Evolutionary conservation across 2,797 vertebrate genomes (phyloP), one percentile per base, ranked within the genome.

Genomic region (Hydrocynus forskahlii): DNA sequence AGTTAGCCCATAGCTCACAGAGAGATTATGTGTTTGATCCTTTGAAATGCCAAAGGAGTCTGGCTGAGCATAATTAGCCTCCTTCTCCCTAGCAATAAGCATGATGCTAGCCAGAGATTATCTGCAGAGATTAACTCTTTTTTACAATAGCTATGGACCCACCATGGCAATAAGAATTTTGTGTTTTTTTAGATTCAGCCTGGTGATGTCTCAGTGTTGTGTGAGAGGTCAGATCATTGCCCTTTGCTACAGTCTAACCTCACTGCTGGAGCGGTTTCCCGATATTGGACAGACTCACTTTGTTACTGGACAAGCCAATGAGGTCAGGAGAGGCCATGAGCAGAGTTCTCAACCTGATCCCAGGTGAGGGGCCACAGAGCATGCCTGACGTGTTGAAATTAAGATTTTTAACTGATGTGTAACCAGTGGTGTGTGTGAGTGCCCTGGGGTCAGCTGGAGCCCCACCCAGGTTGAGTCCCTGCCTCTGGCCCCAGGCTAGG

Each of bases 281-380:
- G 78, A 88, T 13, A 64, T 94, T 81, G 86, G 86, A 78, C 91
- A 93, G 67, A 92, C 90, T 4, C 92, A 94, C 77, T 95, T 96
- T 80, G 76, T 87, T 84, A 67, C 52, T 43, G 91, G 92, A 13
- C 83, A 76, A 62, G 69, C 80, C 40, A 77, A 86, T 69, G 87
- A 89, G 0, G 86, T 78, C 79, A 91, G 91, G 72, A 75, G 54
- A 1, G 14, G 82, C 13, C 86, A 88, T 25, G 88, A 89, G 59
- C 87, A 86, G 78, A 83, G 81, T 8, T 23, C 88, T 78, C 68
- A 82, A 69, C 68, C 89, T 62, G 90, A 93, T 76, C 83, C 88
- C 84, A 94, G 92, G 93, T 95, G 66, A 87, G 48, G 12, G 23
- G 25, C 17, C 13, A 16, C 23, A 25, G 23, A 54, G 23, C 6